Conservation (phyloP, 2,888 invertebrate genomes). For the Drosophila acutilabella region DNA sequence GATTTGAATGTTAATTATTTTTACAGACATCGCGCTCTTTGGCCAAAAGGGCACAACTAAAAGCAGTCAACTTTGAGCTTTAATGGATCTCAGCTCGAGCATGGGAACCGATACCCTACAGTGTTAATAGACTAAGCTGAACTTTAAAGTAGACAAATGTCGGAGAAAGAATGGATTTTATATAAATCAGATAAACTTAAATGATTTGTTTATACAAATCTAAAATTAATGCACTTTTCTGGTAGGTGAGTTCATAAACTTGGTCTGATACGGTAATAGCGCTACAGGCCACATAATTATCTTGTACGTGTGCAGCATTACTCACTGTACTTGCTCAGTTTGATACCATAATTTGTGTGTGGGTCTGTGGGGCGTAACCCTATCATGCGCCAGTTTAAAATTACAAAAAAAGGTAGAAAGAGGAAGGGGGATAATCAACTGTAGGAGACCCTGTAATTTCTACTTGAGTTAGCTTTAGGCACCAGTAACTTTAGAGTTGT, state of each 20-base stretch:
- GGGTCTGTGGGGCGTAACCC: conserved; percentile 32
- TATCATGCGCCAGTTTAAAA: conserved; percentile 32
- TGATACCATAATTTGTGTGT: conserved; percentile 34
- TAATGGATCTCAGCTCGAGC: conserved; percentile 4
- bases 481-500: too few species aligned
- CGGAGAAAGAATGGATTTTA: too few species aligned
- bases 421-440: background rate
- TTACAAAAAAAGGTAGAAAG: background rate
- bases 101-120: conserved; percentile 11
- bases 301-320: conserved; percentile 4
- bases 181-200: too few species aligned
- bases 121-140: conserved; percentile 7
- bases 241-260: background rate
- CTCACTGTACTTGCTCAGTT: conserved; percentile 31
- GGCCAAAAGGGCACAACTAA: conserved; percentile 5
- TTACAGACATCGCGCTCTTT: conserved; percentile 46
- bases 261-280: background rate
- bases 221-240: background rate
- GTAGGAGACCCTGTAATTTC: background rate
- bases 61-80: conserved; percentile 27
- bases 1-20: conserved; percentile 71
- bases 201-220: background rate
- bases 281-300: conserved; percentile 10
- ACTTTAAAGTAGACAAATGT: background rate
- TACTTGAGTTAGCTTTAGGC: too few species aligned